A percentile compares a stretch with the other conserved stretches of the same genome.
Conservation (phyloP, 2,888 invertebrate genomes). For the Drosophila phalerata region DNA sequence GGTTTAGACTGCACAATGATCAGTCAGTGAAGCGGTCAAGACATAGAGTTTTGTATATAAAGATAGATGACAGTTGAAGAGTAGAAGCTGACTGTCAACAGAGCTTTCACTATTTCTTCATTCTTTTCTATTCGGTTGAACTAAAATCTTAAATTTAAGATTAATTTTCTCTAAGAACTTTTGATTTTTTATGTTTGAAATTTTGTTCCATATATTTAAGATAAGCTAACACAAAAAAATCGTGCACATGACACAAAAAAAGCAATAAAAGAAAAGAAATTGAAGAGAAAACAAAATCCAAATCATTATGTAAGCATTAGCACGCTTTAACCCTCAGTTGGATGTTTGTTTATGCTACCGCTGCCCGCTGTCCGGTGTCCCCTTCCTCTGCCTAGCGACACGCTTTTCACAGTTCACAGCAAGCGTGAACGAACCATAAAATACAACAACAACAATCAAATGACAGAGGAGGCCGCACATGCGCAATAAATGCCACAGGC, state of each 20-base stretch:
- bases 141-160: background rate
- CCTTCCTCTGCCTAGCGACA: conserved; percentile 8
- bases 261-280: conserved; percentile 32
- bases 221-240: conserved; percentile 2
- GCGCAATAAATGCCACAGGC: conserved; percentile 71
- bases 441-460: conserved; percentile 33
- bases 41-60: too few species aligned
- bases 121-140: background rate
- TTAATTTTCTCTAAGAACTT: background rate
- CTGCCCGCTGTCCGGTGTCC: background rate
- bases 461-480: conserved; percentile 46
- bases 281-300: conserved; percentile 21
- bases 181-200: background rate
- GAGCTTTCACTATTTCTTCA: background rate
- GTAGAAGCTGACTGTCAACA: background rate
- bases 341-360: conserved; percentile 16
- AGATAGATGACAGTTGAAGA: too few species aligned
- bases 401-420: conserved; percentile 39
- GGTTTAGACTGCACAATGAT: too few species aligned
- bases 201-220: background rate
- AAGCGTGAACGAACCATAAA: conserved; percentile 69
- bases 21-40: too few species aligned
- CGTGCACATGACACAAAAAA: conserved; percentile 14
- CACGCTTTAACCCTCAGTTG: conserved; percentile 60
- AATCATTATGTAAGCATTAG: conserved; percentile 67